These are phyloP conservation scores for Drosophila rellima DNA, from an alignment of 2,888 invertebrate genomes.

Conservation along the genomic window DNA sequence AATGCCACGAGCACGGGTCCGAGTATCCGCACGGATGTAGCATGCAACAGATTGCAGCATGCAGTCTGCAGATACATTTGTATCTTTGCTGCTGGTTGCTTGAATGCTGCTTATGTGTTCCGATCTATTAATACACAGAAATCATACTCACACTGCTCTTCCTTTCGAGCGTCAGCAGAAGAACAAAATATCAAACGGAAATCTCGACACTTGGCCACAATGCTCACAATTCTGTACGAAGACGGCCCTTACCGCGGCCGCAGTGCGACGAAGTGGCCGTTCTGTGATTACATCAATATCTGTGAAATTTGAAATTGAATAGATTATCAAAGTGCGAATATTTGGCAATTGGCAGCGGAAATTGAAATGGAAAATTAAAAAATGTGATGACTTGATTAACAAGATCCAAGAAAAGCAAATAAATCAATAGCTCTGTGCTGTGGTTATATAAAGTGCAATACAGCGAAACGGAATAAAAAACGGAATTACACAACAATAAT, in stretches of 20 bases:
- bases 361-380: conserved; percentile 15
- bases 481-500: conserved; percentile 54
- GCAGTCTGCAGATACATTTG: conserved; percentile 36
- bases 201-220: conserved; percentile 52
- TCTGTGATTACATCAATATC: conserved; percentile 35
- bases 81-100: conserved; percentile 12
- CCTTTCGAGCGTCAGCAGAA: conserved; percentile 42
- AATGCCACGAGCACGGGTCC: conserved; percentile 1
- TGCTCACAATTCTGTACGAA: conserved; percentile 14
- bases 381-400: conserved; percentile 5
- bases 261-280: conserved; percentile 19
- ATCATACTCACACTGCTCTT: conserved; percentile 35
- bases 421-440: conserved; percentile 19
- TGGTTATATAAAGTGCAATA: conserved; percentile 58
- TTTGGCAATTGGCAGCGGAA: conserved; percentile 6
- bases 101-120: conserved; percentile 9
- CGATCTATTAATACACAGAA: conserved; percentile 43
- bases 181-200: conserved; percentile 42
- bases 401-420: conserved; percentile 6
- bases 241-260: conserved; percentile 36
- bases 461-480: conserved; percentile 1
- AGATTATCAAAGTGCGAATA: conserved; percentile 2
- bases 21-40: conserved; percentile 29
- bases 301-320: conserved; percentile 7
- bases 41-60: conserved; percentile 39